Conservation (phyloP, 2,113 vertebrate genomes). For the Pitta sordida region DNA sequence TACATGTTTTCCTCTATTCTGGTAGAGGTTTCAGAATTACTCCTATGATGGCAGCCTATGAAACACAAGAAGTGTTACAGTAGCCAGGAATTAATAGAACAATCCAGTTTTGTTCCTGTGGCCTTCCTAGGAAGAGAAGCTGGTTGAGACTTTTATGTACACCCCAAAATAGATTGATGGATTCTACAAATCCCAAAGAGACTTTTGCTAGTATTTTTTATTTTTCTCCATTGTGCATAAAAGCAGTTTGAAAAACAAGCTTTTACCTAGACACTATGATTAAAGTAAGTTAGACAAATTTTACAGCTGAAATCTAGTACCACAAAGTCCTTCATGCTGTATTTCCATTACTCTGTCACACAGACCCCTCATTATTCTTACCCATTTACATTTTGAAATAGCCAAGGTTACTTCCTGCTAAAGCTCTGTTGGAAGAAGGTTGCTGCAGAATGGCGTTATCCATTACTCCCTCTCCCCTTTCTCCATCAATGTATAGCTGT, state of each 20-base stretch:
- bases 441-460: background rate
- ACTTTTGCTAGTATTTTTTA: background rate
- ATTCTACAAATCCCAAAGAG: background rate
- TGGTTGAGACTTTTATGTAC: background rate
- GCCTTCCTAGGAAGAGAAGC: background rate
- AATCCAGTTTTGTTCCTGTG: background rate
- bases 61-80: background rate
- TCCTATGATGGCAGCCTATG: background rate
- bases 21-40: background rate
- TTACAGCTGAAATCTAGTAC: background rate
- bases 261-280: background rate
- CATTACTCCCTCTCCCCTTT: background rate
- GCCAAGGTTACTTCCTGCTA: background rate
- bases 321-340: background rate
- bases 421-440: background rate
- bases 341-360: background rate
- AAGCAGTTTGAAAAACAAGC: background rate
- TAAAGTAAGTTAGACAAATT: background rate
- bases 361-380: background rate
- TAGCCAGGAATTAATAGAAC: background rate
- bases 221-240: background rate
- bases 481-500: background rate
- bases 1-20: background rate
- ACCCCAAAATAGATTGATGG: rapidly evolving
- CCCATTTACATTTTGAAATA: background rate